Percentiles rank a stretch among this genome's conserved stretches.
phyloP scores from a whole-genome alignment of 2,113 vertebrate species.

The Grammomys surdaster region DNA sequence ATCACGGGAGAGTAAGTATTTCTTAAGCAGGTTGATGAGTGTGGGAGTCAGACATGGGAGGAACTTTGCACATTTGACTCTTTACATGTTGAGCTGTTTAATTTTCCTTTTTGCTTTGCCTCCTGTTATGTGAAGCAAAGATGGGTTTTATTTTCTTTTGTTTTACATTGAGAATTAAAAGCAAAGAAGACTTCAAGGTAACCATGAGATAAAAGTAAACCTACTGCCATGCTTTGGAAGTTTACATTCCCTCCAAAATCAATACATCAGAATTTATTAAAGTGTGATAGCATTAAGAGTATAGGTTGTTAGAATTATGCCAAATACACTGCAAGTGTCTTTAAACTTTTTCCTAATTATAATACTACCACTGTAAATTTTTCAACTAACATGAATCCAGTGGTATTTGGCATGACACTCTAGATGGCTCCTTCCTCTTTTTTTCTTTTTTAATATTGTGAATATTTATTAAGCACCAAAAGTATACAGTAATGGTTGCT shows the following conservation, averaged over 20 bases:
- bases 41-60: background rate
- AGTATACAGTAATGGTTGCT: slow-evolving; percentile 62
- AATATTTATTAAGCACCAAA: slow-evolving; percentile 75
- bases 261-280: background rate
- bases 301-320: too few relatives aligned
- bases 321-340: too few relatives aligned
- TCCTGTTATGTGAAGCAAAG: background rate
- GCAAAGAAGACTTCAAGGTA: background rate
- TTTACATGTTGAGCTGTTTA: background rate
- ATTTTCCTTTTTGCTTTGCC: slow-evolving; percentile 10
- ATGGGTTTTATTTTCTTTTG: background rate
- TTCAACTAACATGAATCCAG: too few relatives aligned
- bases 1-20: background rate
- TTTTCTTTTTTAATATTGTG: slow-evolving; percentile 21
- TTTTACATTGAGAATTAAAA: background rate
- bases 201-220: background rate
- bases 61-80: background rate
- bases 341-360: too few relatives aligned
- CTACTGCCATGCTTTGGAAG: background rate
- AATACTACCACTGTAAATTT: too few relatives aligned
- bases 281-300: background rate
- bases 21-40: background rate
- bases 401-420: too few relatives aligned
- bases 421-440: too few relatives aligned
- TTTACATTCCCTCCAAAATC: background rate